Base-by-base conservation (phyloP, 2,113 vertebrate species). In the Prolemur simus region DNA sequence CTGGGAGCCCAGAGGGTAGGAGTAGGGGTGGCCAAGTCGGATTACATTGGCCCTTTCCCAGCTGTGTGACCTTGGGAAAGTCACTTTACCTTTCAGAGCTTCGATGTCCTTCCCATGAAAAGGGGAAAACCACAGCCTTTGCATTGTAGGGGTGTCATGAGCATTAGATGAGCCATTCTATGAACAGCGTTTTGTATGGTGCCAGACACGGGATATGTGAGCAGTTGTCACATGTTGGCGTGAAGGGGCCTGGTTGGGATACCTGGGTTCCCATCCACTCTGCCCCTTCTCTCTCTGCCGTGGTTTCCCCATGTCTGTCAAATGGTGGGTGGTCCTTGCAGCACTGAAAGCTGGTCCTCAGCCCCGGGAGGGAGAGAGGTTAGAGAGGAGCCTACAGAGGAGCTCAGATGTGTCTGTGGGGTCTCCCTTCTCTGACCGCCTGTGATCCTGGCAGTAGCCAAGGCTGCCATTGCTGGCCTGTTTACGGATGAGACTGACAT, bases 61-160 rank as follows among this genome's bases (percentile, higher is more conserved):
- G 66, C 63, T 29, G 13, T 20, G 47, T 47, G 45, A 25, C 58
- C 0, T 1, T 23, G 42, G 37, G 39, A 47, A 87, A 17, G 0
- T 77, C 7, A 0, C 60, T 84, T 45, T 23, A 45, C 4, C 63
- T 49, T 29, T 60, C 63, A 47, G 81, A 58, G 39, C 32, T 47
- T 66, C 11, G 8, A 0, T 8, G 1, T 60, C 37, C 49, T 74
- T 80, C 3, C 42, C 0, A 0, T 0, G 5, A 25, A 45, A n/a
- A 14, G 29, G 63, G 56, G 45, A 4, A 11, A 34, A 34, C 20
- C 3, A 0, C 37, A 20, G 56, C 25, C 0, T n/a, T 29, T 47
- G n/a, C 17, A 9, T 42, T 0, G 0, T 5, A 14, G 87, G 21
- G 21, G 54, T 1, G 0, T 56, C 0, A 1, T 13, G 80, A 23